phyloP scores from a whole-genome alignment of 1,140 invertebrate genomes.

The Zaprionus lachaisei region DNA sequence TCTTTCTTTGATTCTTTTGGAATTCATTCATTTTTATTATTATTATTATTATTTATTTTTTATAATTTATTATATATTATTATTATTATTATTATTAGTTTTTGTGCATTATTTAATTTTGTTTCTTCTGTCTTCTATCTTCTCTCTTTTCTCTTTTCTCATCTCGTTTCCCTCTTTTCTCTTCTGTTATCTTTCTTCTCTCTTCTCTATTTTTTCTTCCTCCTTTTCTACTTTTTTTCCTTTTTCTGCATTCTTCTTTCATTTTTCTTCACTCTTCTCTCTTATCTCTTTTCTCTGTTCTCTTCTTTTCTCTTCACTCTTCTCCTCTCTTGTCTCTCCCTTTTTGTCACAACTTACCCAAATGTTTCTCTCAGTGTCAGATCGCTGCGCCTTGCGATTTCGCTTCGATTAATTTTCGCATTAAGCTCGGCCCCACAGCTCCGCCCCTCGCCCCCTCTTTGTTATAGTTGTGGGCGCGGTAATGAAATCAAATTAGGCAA shows the following conservation, averaged over 20 bases:
- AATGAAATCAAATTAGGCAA: slow-evolving; percentile 84
- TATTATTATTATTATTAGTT: too few relatives aligned
- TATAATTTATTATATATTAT: too few relatives aligned
- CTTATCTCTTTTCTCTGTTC: too few relatives aligned
- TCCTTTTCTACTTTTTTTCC: background rate
- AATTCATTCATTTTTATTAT: too few relatives aligned
- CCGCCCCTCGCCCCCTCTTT: slow-evolving; percentile 49
- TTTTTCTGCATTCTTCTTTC: too few relatives aligned
- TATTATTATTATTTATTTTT: too few relatives aligned
- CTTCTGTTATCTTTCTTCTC: too few relatives aligned
- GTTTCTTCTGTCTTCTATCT: background rate
- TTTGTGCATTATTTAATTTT: too few relatives aligned
- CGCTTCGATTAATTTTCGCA: slow-evolving; percentile 84
- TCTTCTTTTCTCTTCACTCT: too few relatives aligned
- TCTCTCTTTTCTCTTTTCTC: background rate
- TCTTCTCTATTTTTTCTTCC: background rate
- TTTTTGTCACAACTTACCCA: background rate
- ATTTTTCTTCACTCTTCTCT: too few relatives aligned
- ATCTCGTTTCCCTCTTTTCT: too few relatives aligned
- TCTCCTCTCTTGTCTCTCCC: background rate
- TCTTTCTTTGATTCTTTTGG: too few relatives aligned
- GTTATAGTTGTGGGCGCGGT: slow-evolving; percentile 79
- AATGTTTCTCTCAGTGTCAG: slow-evolving; percentile 28
- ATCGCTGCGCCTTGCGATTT: slow-evolving; percentile 49
- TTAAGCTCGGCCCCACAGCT: slow-evolving; percentile 75